Evolutionary conservation across 2,888 invertebrate species (phyloP).

Genomic region (Sarcophaga variegata): DNA sequence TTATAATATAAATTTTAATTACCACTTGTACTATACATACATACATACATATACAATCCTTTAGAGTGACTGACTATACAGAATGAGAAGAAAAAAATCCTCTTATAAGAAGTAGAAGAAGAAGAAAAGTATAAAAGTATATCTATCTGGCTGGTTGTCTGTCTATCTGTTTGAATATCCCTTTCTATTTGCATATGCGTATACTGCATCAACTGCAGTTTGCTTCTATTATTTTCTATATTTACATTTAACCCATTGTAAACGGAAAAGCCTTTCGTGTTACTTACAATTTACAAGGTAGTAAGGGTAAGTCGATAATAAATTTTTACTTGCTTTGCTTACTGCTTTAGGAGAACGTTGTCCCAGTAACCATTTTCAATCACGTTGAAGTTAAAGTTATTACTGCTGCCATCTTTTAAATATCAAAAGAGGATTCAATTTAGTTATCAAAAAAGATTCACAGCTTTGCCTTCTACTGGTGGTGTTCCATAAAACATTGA

Average conservation of each 20-base stretch:
- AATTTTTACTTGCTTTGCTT: too few relatives aligned
- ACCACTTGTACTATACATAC: constrained; percentile 60
- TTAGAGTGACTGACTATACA: background rate
- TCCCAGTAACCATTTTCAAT: too few relatives aligned
- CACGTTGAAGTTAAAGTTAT: too few relatives aligned
- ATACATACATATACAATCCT: constrained; percentile 7
- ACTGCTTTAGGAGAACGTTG: too few relatives aligned
- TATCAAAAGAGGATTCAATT: too few relatives aligned
- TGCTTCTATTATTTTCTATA: background rate
- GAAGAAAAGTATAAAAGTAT: background rate
- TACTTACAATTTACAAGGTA: too few relatives aligned
- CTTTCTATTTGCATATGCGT: constrained; percentile 8
- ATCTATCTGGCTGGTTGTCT: background rate
- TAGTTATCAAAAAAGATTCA: too few relatives aligned
- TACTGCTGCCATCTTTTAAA: too few relatives aligned
- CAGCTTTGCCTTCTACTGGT: too few relatives aligned
- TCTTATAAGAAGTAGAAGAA: background rate
- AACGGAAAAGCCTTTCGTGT: background rate
- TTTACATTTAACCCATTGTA: constrained; percentile 34
- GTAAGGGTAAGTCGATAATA: too few relatives aligned
- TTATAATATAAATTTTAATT: constrained; percentile 65
- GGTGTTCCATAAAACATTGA: too few relatives aligned
- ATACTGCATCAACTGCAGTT: constrained; percentile 28
- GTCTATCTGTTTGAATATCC: constrained; percentile 3
- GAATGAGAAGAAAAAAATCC: background rate